Evolutionary conservation across 1,140 invertebrate species (phyloP).

Genomic region (Nebria ingens): DNA sequence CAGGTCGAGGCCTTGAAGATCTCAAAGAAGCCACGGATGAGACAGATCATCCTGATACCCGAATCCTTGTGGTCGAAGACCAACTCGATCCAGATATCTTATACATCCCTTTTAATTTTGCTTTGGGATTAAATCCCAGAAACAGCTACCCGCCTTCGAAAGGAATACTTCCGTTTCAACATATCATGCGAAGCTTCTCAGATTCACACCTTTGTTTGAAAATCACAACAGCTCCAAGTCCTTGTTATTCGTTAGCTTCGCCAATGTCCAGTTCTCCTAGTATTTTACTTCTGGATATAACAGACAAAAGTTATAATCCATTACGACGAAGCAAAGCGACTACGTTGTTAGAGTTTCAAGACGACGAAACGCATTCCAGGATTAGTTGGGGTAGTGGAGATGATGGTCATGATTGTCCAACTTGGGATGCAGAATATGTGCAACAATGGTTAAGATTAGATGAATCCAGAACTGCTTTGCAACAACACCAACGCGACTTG

Average conservation of each 20-base stretch:
- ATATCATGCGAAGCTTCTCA: slow-evolving; percentile 59
- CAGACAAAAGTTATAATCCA: slow-evolving; percentile 34
- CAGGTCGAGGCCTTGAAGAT: slow-evolving; percentile 51
- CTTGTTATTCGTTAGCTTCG: slow-evolving; percentile 40
- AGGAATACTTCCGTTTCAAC: slow-evolving; percentile 56
- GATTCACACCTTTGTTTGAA: slow-evolving; percentile 61
- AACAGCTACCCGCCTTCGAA: slow-evolving; percentile 60
- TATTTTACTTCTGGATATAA: slow-evolving; percentile 43
- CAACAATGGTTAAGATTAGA: slow-evolving; percentile 64
- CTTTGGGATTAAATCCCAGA: slow-evolving; percentile 49
- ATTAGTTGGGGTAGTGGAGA: slow-evolving; percentile 44
- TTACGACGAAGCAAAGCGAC: slow-evolving; percentile 35
- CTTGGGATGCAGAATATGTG: slow-evolving; percentile 61
- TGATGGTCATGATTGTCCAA: slow-evolving; percentile 47
- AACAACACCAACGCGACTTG: slow-evolving; percentile 54
- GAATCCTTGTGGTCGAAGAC: slow-evolving; percentile 39
- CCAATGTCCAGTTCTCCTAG: slow-evolving; percentile 45
- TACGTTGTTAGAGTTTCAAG: slow-evolving; percentile 23
- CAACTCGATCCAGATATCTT: slow-evolving; percentile 53
- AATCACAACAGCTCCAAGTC: slow-evolving; percentile 43
- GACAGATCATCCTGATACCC: slow-evolving; percentile 42
- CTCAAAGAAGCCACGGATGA: slow-evolving; percentile 61
- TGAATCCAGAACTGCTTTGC: slow-evolving; percentile 51
- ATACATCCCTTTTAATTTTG: slow-evolving; percentile 56
- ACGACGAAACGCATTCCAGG: slow-evolving; percentile 31